Percentiles rank a stretch among this genome's conserved stretches.
Evolutionary conservation across 2,888 invertebrate genomes (phyloP).

Genomic region (Yponomeuta plumbellus): DNA sequence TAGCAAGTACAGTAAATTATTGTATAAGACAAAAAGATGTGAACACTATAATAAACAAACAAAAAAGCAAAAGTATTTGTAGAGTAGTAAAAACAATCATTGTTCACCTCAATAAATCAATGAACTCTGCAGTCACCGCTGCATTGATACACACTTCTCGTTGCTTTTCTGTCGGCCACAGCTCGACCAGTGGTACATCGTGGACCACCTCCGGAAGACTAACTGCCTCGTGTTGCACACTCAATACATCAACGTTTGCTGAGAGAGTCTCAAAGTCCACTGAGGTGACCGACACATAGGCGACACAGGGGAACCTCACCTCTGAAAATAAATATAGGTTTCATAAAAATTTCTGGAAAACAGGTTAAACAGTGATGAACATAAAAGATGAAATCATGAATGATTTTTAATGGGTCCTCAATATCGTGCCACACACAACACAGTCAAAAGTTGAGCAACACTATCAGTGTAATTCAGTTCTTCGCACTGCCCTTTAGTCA

Average conservation of each 20-base stretch:
- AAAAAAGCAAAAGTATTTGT: too few relatives aligned
- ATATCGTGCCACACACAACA: too few relatives aligned
- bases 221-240: conserved; percentile 80
- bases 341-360: background rate
- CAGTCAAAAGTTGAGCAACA: too few relatives aligned
- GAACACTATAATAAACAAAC: too few relatives aligned
- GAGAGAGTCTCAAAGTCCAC: conserved; percentile 73
- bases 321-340: conserved; percentile 40
- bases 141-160: conserved; percentile 75
- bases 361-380: too few relatives aligned
- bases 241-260: conserved; percentile 77
- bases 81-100: background rate
- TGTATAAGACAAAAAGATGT: too few relatives aligned
- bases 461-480: too few relatives aligned
- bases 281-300: conserved; percentile 75
- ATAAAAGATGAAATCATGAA: too few relatives aligned
- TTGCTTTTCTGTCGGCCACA: conserved; percentile 81
- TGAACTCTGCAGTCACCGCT: conserved; percentile 77
- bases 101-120: conserved; percentile 75
- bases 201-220: conserved; percentile 76
- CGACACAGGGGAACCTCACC: conserved; percentile 80
- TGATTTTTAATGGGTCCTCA: background rate
- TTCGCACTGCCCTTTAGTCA: too few relatives aligned
- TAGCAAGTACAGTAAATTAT: too few relatives aligned
- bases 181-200: conserved; percentile 76